Percentiles rank a stretch among this genome's conserved stretches.
Evolutionary conservation across 2,797 vertebrate species (phyloP).

Genomic region (Prionace glauca): DNA sequence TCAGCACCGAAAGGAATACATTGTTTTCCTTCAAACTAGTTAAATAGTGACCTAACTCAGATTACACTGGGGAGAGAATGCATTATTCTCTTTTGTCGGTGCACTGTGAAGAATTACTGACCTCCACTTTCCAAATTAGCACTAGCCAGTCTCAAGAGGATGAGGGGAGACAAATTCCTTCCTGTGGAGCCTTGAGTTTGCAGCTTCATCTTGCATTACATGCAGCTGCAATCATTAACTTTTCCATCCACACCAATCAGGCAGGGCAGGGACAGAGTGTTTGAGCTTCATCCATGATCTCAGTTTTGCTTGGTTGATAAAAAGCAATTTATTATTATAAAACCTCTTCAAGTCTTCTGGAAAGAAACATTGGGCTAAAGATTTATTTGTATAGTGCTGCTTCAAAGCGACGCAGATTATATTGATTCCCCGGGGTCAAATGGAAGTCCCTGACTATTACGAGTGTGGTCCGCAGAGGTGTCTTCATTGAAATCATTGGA

Average conservation of each 20-base stretch:
- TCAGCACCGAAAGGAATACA: background rate
- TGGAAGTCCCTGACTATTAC: background rate
- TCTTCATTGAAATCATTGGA: background rate
- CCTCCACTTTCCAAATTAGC: constrained; percentile 9
- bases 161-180: constrained; percentile 3
- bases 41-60: background rate
- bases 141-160: background rate
- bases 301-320: background rate
- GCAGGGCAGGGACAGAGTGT: background rate
- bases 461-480: background rate
- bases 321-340: background rate
- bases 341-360: background rate
- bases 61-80: background rate
- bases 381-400: background rate
- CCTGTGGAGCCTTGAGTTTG: background rate
- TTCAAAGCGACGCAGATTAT: background rate
- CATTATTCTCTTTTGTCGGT: background rate
- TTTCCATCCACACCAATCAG: background rate
- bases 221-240: background rate
- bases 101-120: constrained; percentile 10
- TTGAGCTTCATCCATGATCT: background rate
- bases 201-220: constrained; percentile 14
- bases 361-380: background rate
- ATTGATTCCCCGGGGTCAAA: background rate
- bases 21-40: background rate